Percentiles rank a stretch among this genome's conserved stretches.
Conservation (phyloP, 2,797 vertebrate genomes). For the Acropternis orthonyx region DNA sequence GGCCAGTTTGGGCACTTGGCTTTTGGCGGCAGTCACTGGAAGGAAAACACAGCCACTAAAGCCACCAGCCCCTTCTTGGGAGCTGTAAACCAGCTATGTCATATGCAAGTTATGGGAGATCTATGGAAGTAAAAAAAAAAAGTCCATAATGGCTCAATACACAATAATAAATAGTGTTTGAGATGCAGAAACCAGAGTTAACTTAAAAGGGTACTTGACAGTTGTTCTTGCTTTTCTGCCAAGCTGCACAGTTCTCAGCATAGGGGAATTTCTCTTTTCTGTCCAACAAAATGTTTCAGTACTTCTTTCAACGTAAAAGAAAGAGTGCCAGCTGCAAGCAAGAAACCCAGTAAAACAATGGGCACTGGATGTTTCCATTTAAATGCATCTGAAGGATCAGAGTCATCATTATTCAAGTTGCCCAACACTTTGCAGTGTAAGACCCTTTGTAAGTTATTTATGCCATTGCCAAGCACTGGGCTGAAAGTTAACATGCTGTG, state of each 20-base stretch:
- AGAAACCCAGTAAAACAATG: background rate
- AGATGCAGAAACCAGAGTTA: background rate
- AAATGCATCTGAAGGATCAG: background rate
- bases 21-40: background rate
- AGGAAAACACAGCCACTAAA: background rate
- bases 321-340: slow-evolving; percentile 1
- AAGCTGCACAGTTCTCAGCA: background rate
- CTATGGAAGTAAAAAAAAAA: background rate
- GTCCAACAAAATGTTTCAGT: background rate
- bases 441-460: background rate
- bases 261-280: background rate
- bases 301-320: background rate
- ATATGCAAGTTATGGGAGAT: background rate
- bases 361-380: background rate
- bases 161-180: background rate
- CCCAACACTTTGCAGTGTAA: background rate
- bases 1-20: background rate
- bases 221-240: background rate
- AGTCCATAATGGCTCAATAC: background rate
- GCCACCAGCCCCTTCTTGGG: background rate
- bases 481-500: background rate
- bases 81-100: background rate
- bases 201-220: background rate
- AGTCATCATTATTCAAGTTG: background rate
- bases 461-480: background rate